Evolutionary conservation across 2,797 vertebrate genomes (phyloP), one percentile per base, ranked within the genome.

Genomic region (Sebastiscus tertius): DNA sequence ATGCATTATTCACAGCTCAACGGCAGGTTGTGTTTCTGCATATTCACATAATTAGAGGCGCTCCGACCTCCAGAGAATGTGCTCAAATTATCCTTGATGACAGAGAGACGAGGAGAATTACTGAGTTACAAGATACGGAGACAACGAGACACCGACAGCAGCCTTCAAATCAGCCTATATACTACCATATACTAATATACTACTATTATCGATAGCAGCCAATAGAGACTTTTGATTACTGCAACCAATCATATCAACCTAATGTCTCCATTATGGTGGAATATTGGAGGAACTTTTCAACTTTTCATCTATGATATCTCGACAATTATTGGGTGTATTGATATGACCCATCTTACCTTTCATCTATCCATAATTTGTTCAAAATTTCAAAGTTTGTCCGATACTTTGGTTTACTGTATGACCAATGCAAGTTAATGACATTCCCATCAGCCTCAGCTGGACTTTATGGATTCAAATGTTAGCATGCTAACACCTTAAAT

Each of bases 1-100:
- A 63, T 84, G 83, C 83, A 84, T 88, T 78, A 88, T 75, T 76
- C 85, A 62, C 65, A 65, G 77, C 76, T 74, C 34, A 8, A 56
- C 64, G 36, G 65, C 20, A 16, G 59, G 12, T 42, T 80, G 39
- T 26, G 65, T 78, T 85, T 81, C 72, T 70, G 66, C 77, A 85
- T 56, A 75, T 74, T 62, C 6, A 6, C 71, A 82, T 66, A 66
- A 70, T 79, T 26, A 52, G 27, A 75, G 49, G 14, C 1, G 3
- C 34, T 72, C 26, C 18, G 67, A 72, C 83, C 66, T 63, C 61
- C n/a, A 33, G 6, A 20, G 16, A 31, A 58, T 11, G 58, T 13
- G 18, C 27, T 2, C n/a, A 10, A 29, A 24, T 66, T 27, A 42
- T 59, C 18, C 6, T 16, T 34, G 64, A 31, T 69, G 39, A 60